Evolutionary conservation across 2,797 vertebrate species (phyloP).

Genomic region (Perodicticus potto): DNA sequence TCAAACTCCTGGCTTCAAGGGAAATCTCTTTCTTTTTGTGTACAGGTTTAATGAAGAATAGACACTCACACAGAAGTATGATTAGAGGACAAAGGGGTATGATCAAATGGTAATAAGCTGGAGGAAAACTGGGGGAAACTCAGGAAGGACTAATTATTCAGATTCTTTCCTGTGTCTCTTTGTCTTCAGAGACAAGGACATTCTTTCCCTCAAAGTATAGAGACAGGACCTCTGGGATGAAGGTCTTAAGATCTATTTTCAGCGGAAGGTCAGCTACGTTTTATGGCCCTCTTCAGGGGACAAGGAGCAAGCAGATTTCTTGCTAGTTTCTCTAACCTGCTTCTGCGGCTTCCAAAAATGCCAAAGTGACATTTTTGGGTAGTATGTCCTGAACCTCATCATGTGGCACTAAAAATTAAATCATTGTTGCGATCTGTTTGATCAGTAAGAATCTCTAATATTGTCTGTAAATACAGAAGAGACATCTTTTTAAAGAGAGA

Average conservation of each 20-base stretch:
- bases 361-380: neutral
- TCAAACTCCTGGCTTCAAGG: neutral
- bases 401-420: constrained; percentile 28
- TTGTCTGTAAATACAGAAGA: neutral
- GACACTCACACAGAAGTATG: neutral
- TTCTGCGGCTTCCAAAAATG: neutral
- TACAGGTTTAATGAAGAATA: neutral
- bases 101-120: neutral
- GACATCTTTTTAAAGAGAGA: neutral
- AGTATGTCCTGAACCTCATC: neutral
- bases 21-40: neutral
- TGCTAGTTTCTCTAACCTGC: neutral
- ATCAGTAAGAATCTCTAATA: neutral
- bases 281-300: neutral
- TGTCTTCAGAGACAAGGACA: neutral
- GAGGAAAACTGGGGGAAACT: no score
- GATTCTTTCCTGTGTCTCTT: neutral
- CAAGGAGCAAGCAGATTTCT: neutral
- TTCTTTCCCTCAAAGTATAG: neutral
- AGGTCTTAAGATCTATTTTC: neutral
- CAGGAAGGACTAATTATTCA: neutral
- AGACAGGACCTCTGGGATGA: neutral
- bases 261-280: neutral
- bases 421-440: neutral
- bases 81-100: neutral